Evolutionary conservation across 2,797 vertebrate genomes (phyloP).

Genomic region (Tadarida brasiliensis): DNA sequence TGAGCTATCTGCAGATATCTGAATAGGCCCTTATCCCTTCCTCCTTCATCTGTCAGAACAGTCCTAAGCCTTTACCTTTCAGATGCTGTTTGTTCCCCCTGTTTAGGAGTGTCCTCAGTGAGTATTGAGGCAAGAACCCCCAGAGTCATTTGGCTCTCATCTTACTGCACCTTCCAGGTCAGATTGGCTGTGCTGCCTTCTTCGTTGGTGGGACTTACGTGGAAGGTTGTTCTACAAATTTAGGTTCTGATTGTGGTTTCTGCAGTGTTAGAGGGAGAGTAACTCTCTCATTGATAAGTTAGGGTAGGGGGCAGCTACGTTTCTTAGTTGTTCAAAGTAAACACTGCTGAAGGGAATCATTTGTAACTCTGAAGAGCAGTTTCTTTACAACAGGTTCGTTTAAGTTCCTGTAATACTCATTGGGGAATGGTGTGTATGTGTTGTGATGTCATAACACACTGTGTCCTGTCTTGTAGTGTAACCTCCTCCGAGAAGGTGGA

Average conservation of each 20-base stretch:
- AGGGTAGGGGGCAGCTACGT: neutral
- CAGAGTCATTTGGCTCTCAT: neutral
- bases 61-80: neutral
- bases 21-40: neutral
- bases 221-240: neutral
- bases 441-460: conserved; percentile 44
- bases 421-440: neutral
- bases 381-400: neutral
- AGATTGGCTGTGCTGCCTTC: neutral
- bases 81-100: neutral
- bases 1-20: neutral
- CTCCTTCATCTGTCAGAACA: neutral
- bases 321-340: neutral
- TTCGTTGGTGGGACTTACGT: neutral
- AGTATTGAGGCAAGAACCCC: neutral
- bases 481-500: conserved; percentile 99
- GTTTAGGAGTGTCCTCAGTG: neutral
- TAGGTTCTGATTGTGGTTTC: neutral
- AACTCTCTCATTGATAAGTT: neutral
- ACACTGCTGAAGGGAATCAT: neutral
- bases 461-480: conserved; percentile 90
- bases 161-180: neutral
- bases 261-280: neutral
- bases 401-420: neutral
- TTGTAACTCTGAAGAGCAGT: neutral